Percentiles rank a stretch among this genome's conserved stretches.
phyloP scores from a whole-genome alignment of 2,888 invertebrate species.

The Drosophila falleni region DNA sequence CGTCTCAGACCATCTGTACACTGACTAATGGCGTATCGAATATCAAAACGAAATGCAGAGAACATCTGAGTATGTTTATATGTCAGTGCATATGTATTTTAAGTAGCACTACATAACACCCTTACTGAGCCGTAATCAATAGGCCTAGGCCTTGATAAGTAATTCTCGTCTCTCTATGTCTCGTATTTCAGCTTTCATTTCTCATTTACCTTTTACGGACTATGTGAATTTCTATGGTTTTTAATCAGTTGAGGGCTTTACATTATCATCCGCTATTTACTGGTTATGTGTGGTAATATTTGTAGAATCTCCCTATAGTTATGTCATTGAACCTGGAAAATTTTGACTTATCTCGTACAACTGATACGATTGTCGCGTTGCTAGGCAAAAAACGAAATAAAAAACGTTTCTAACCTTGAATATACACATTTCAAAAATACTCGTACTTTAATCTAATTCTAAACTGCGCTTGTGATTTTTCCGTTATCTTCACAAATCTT shows the following conservation, averaged over 20 bases:
- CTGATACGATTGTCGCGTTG: conserved; percentile 38
- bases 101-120: conserved; percentile 13
- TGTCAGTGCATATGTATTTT: conserved; percentile 1
- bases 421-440: conserved; percentile 5
- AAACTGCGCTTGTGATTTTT: conserved; percentile 14
- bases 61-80: conserved; percentile 8
- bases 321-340: conserved; percentile 65
- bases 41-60: conserved; percentile 22
- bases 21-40: conserved; percentile 12
- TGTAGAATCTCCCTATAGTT: conserved; percentile 24
- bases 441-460: conserved; percentile 11
- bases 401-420: neutral
- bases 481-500: neutral
- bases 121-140: conserved; percentile 58
- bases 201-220: conserved; percentile 14
- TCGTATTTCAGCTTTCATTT: conserved; percentile 31
- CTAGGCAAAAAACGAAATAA: conserved; percentile 44
- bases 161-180: conserved; percentile 2
- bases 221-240: conserved; percentile 65
- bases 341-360: conserved; percentile 51
- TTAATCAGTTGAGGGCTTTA: conserved; percentile 39
- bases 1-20: conserved; percentile 8
- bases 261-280: conserved; percentile 8
- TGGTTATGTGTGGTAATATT: conserved; percentile 19
- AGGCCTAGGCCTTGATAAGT: conserved; percentile 61